Evolutionary conservation across 2,113 vertebrate genomes (phyloP), one percentile per base, ranked within the genome.

Genomic region (Onychostruthus taczanowskii): DNA sequence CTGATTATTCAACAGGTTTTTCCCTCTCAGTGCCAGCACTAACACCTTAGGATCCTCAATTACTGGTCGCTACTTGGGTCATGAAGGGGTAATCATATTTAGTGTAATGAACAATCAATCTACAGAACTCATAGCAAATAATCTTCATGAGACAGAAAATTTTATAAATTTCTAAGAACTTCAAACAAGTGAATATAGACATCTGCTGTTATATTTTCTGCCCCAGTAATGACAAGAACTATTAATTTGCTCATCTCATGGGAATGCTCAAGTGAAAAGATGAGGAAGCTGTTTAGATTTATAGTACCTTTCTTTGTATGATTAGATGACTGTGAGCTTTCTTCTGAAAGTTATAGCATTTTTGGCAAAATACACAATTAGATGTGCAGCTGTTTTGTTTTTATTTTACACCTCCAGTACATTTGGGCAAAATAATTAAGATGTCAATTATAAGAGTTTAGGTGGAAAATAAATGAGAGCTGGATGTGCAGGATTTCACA

Each of bases 131-230:
- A 41, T 4, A 56, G 49, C 41, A 76, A 93, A 78, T 47, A 62
- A 64, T 68, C 35, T 64, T 87, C 53, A 58, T 27, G 56, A 89
- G 66, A 56, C 28, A 79, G 90, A 84, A 67, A 9, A 35, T 73
- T 84, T 61, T 43, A 22, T 68, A 39, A 41, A 73, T 89, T 89
- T 95, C 28, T 44, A 56, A 56, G 53, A 87, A 53, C 67, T 84
- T 92, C 46, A 91, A 64, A 64, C 44, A 78, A 78, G 44, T 84
- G 59, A 50, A 61, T 85, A 64, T 23, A 75, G 26, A 84, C 91
- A 93, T 84, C 84, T 94, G 84, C 59, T 69, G 43, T 87, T 92
- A 49, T 43, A 81, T 78, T 78, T 93, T 94, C 73, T 96, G 52
- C 56, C 76, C 35, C 37, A 39, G 52, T 59, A 93, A 94, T 91